Evolutionary conservation across 2,888 invertebrate genomes (phyloP).

Genomic region (Euproctis similis): DNA sequence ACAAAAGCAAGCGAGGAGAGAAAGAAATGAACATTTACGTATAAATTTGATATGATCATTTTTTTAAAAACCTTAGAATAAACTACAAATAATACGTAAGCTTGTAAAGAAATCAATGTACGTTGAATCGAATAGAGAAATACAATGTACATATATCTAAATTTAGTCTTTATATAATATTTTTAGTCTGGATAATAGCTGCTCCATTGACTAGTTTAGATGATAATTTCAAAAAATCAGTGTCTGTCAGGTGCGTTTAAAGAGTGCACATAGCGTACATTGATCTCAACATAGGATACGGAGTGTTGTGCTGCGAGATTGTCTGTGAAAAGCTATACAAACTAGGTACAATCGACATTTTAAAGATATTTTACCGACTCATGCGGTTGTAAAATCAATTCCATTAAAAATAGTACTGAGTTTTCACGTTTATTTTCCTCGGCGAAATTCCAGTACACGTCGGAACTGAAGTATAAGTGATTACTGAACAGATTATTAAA

Average conservation of each 20-base stretch:
- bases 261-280: constrained; percentile 3
- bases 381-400: constrained; percentile 41
- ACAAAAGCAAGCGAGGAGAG: constrained; percentile 55
- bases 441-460: constrained; percentile 21
- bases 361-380: constrained; percentile 21
- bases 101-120: constrained; percentile 20
- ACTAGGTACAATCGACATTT: constrained; percentile 26
- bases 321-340: constrained; percentile 38
- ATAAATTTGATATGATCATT: constrained; percentile 74
- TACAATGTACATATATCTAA: no score
- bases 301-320: constrained; percentile 42
- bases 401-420: constrained; percentile 30
- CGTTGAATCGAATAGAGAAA: no score
- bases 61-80: constrained; percentile 50
- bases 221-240: no score
- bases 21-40: constrained; percentile 51
- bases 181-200: no score
- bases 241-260: constrained; percentile 4
- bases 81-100: constrained; percentile 42
- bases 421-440: constrained; percentile 15
- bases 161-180: no score
- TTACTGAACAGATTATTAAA: constrained; percentile 5
- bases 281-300: constrained; percentile 15
- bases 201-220: no score
- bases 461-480: constrained; percentile 3